Evolutionary conservation across 1,140 invertebrate species (phyloP), one percentile per base, ranked within the genome.

Genomic region (Nixonia krombeini): DNA sequence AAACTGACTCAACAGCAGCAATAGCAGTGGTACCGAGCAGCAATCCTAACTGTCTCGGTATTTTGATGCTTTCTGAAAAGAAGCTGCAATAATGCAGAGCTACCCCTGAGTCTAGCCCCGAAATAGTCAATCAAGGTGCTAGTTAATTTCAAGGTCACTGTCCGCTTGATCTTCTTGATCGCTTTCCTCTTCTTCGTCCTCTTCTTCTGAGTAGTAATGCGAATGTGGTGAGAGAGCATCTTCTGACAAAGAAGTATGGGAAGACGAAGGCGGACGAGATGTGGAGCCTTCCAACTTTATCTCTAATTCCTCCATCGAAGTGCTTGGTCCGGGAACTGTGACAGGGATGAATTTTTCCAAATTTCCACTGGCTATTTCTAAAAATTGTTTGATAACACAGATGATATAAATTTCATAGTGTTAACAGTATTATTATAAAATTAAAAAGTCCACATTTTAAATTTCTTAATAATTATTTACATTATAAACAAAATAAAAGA

Each of bases 101-200:
- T 66, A 74, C 81, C 75, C 75, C 75, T 73, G 73, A 81, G 74
- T 80, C 72, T 74, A 81, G 68, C 75, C 66, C 66, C 62, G 52
- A 62, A 59, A 69, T 50, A 33, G 33, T 78, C 61, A 67, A 75
- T 73, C 70, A 73, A 71, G 44, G 63, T 79, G 83, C 82, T 85
- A 86, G 81, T 86, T 86, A 73, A 83, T 75, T 64, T 86, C 84
- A 57, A 85, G 75, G 68, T 86, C 84, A 76, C 83, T 86, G 49
- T 85, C 83, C 53, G 66, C 81, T 52, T 80, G 81, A 52, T 86
- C 85, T 46, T 85, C 82, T 53, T 85, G 82, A 17, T 84, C 83
- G 23, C 81, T 84, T 17, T 83, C 80, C 18, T 85, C 83, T 5
- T 85, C 82, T 4, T 84, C 83, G 9, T 86, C 84, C 8, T 86